Evolutionary conservation across 2,797 vertebrate genomes (phyloP).

Genomic region (Nasua narica): DNA sequence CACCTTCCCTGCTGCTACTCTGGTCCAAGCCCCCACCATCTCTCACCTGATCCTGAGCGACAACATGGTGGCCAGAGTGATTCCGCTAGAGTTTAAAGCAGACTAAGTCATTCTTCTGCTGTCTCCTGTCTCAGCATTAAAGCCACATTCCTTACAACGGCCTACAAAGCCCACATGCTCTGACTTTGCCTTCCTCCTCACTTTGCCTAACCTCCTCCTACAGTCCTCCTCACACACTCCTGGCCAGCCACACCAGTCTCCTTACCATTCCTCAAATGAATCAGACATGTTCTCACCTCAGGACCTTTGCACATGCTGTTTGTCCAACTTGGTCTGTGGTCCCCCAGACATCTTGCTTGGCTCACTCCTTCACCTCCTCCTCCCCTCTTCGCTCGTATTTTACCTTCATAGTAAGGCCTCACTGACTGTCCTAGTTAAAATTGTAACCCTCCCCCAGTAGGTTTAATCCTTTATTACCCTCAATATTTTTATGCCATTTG

Average conservation of each 20-base stretch:
- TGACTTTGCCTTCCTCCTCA: not conserved
- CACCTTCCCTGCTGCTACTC: not conserved
- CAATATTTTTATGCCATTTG: not conserved
- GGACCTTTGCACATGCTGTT: not conserved
- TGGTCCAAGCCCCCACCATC: not conserved
- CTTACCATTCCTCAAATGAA: not conserved
- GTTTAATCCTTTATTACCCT: not conserved
- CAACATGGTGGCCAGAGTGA: not conserved
- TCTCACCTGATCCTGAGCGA: not conserved
- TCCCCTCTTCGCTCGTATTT: not conserved
- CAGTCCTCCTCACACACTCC: no score
- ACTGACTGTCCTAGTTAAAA: not conserved
- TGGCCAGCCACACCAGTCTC: not conserved
- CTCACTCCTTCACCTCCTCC: not conserved
- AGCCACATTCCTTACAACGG: not conserved
- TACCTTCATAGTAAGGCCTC: not conserved
- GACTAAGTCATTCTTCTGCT: not conserved
- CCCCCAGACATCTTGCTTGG: not conserved
- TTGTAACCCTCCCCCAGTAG: not conserved
- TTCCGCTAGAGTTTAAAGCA: not conserved
- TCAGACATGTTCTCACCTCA: not conserved
- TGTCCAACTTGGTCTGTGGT: not conserved
- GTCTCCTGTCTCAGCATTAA: not conserved
- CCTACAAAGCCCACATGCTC: not conserved
- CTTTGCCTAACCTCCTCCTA: not conserved